Conservation (phyloP, 2,888 invertebrate species). For the Xylota segnis region DNA sequence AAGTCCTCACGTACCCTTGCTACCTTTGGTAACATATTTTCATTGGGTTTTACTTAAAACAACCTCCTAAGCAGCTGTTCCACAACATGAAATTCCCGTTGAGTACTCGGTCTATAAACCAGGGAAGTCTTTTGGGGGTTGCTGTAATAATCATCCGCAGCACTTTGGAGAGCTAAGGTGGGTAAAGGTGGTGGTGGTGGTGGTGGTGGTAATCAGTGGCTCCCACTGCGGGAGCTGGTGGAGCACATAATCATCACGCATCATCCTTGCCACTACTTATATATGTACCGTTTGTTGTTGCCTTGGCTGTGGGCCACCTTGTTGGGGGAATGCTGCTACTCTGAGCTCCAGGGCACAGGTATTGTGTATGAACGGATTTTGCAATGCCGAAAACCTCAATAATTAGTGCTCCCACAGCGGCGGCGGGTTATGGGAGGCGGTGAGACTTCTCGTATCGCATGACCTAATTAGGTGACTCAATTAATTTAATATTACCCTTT, state of each 20-base stretch:
- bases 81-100: constrained; percentile 8
- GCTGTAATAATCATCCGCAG: constrained; percentile 12
- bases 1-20: background rate
- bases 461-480: background rate
- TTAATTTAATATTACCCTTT: constrained; percentile 5
- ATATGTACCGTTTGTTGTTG: background rate
- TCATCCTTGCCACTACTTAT: constrained; percentile 21
- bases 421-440: background rate
- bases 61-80: constrained; percentile 23
- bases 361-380: constrained; percentile 2
- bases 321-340: background rate
- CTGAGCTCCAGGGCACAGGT: background rate
- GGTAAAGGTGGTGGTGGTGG: constrained; percentile 36
- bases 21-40: background rate
- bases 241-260: constrained; percentile 38
- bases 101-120: constrained; percentile 5
- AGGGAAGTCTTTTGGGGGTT: constrained; percentile 8
- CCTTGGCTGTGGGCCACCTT: background rate
- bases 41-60: constrained; percentile 10
- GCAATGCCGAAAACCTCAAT: background rate
- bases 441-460: background rate
- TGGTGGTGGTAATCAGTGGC: constrained; percentile 37
- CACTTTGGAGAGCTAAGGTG: constrained; percentile 30
- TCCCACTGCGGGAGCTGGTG: constrained; percentile 11
- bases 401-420: background rate